These are phyloP conservation scores for Spilosoma lubricipeda DNA, from an alignment of 2,888 invertebrate species.

Conservation along the genomic window DNA sequence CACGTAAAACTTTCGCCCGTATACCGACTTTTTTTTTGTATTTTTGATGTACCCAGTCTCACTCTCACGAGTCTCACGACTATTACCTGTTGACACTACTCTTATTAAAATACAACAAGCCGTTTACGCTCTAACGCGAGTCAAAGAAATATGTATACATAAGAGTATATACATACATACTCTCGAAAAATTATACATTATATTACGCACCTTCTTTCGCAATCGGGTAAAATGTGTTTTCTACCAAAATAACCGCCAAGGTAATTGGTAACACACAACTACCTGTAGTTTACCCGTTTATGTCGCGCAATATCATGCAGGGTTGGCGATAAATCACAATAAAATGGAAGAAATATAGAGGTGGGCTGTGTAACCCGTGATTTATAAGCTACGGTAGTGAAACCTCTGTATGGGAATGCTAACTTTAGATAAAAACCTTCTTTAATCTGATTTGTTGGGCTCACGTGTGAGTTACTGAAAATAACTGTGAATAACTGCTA, in stretches of 20 bases:
- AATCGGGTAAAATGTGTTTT: background rate
- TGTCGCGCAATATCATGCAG: slow-evolving; percentile 41
- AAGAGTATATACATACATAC: too few species aligned
- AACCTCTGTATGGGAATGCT: slow-evolving; percentile 21
- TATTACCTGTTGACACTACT: too few species aligned
- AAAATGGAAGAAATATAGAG: slow-evolving; percentile 49
- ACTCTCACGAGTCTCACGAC: too few species aligned
- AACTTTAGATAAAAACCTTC: slow-evolving; percentile 27
- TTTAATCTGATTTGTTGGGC: slow-evolving; percentile 29
- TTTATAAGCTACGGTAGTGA: slow-evolving; percentile 34
- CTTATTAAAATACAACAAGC: too few species aligned
- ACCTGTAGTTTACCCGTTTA: slow-evolving; percentile 38
- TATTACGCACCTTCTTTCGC: too few species aligned
- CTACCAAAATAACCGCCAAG: slow-evolving; percentile 11
- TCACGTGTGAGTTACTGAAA: slow-evolving; percentile 16
- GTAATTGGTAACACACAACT: slow-evolving; percentile 28
- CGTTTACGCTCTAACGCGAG: too few species aligned
- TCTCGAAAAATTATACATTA: too few species aligned
- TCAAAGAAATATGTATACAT: too few species aligned
- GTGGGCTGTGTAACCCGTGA: slow-evolving; percentile 38
- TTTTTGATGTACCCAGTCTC: too few species aligned
- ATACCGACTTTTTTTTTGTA: too few species aligned
- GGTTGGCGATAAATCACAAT: slow-evolving; percentile 40
- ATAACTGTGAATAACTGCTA: background rate
- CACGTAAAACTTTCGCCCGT: too few species aligned